Base-by-base conservation (phyloP, 2,888 invertebrate species). In the Steromphala cineraria region DNA sequence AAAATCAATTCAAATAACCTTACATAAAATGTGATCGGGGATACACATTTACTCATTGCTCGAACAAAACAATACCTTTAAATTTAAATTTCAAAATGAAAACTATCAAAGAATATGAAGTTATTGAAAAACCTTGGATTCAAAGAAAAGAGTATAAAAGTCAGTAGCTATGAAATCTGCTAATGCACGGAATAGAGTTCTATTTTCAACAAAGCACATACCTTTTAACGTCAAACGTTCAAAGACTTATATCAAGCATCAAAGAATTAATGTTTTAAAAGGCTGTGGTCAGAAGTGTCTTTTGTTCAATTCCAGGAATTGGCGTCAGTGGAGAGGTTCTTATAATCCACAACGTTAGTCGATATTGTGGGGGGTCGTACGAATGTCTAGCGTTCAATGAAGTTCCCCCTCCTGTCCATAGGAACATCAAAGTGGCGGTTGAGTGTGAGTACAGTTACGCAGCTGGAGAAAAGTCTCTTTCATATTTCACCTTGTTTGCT, bases 311-410 rank as follows among this genome's bases (percentile, higher is more conserved):
- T 40, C 13, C 71, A 83, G 83, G 75, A 74, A 81, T 83, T 7
- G 83, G 86, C 3, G 79, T 83, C 36, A 84, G 83, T 31, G 97
- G 97, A 86, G 96, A 96, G 84, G 94, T 95, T 83, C 94, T 97
- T 88, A 95, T 95, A 85, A 95, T 98, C 89, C 95, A 96, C 94
- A 96, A 96, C 84, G 95, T 98, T 89, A 97, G 97, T 91, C 95
- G 98, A 78, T 95, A 96, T 89, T 98, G 98, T 94, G 98, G 97
- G 96, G 98, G 97, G 28, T 96, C 96, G 36, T 98, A 97, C 94
- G 95, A 98, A 86, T 98, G 98, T 94, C 97, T 98, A 87, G 98
- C 98, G 74, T 96, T 96, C 90, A 98, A 98, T 93, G 97, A 97
- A 93, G 97, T 98, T 90, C 97, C 97, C 36, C 97, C 97, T 7